phyloP scores from a whole-genome alignment of 2,797 vertebrate species.

The Lycodopsis pacificus region DNA sequence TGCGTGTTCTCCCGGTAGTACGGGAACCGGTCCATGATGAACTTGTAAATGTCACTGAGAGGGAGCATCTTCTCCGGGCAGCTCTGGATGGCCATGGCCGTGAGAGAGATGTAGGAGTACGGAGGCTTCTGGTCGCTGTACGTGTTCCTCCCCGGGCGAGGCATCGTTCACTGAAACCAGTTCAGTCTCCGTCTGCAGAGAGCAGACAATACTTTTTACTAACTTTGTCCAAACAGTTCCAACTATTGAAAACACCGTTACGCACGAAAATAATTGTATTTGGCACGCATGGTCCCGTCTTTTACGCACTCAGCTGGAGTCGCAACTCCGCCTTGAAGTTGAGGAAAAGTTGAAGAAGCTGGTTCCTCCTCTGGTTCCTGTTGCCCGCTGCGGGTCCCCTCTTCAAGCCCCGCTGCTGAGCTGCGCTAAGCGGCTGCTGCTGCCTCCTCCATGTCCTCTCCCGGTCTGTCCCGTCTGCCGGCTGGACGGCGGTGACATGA shows the following conservation, averaged over 20 bases:
- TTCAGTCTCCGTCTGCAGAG: not conserved
- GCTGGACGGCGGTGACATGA: slow-evolving; percentile 91
- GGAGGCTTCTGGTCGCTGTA: slow-evolving; percentile 99
- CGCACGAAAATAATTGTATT: not conserved
- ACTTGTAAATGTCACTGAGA: slow-evolving; percentile 98
- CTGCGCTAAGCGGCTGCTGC: slow-evolving; percentile 89
- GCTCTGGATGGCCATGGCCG: slow-evolving; percentile 98
- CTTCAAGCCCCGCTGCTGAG: not conserved
- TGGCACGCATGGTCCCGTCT: slow-evolving; percentile 35
- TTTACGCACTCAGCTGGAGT: not conserved
- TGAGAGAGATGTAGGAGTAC: slow-evolving; percentile 97
- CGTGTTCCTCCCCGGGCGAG: slow-evolving; percentile 96
- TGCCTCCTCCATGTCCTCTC: slow-evolving; percentile 85
- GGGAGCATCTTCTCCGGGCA: slow-evolving; percentile 98
- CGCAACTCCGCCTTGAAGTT: slow-evolving; percentile 17
- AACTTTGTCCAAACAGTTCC: slow-evolving; percentile 39
- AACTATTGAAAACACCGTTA: slow-evolving; percentile 25
- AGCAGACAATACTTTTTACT: not conserved
- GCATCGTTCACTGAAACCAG: slow-evolving; percentile 80
- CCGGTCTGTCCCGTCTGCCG: slow-evolving; percentile 84
- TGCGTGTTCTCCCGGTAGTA: slow-evolving; percentile 98
- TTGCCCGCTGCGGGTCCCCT: not conserved
- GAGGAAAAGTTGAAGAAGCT: slow-evolving; percentile 25
- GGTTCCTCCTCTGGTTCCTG: not conserved
- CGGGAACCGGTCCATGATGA: slow-evolving; percentile 98